phyloP scores from a whole-genome alignment of 23 tunicate species.

The Oikopleura dioica region DNA sequence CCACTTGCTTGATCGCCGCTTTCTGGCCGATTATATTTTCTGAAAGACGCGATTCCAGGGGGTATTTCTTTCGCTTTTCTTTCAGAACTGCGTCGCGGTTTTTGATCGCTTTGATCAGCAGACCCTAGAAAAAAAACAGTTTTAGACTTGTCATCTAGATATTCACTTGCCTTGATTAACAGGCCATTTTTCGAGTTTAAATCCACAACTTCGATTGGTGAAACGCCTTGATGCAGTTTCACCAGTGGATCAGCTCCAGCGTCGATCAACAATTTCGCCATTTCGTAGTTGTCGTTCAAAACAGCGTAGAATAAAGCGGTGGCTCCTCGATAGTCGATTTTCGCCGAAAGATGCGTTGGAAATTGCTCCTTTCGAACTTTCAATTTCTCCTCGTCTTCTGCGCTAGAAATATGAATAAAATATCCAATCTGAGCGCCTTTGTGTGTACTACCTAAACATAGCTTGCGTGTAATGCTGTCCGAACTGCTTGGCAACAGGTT shows the following conservation, averaged over 20 bases:
- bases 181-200: constrained; percentile 10
- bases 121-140: too few relatives aligned
- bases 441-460: background rate
- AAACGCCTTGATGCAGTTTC: constrained; percentile 41
- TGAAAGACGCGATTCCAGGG: constrained; percentile 50
- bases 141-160: constrained; percentile 13
- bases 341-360: constrained; percentile 16
- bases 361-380: constrained; percentile 35
- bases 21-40: constrained; percentile 80
- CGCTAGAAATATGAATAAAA: too few relatives aligned
- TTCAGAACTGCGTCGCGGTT: constrained; percentile 16
- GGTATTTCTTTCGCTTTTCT: constrained; percentile 43
- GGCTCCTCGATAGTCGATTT: constrained; percentile 45
- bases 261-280: constrained; percentile 27
- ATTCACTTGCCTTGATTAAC: constrained; percentile 6
- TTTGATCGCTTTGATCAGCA: constrained; percentile 17
- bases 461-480: background rate
- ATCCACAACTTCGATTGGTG: constrained; percentile 27
- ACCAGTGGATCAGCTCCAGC: constrained; percentile 42
- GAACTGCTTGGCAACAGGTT: background rate
- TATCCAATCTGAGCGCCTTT: too few relatives aligned
- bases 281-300: constrained; percentile 16
- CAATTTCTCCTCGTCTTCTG: constrained; percentile 14
- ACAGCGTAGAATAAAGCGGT: constrained; percentile 84
- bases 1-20: constrained; percentile 39